Base-by-base conservation (phyloP, 1,140 invertebrate genomes). In the Lasioglossum albipes region DNA sequence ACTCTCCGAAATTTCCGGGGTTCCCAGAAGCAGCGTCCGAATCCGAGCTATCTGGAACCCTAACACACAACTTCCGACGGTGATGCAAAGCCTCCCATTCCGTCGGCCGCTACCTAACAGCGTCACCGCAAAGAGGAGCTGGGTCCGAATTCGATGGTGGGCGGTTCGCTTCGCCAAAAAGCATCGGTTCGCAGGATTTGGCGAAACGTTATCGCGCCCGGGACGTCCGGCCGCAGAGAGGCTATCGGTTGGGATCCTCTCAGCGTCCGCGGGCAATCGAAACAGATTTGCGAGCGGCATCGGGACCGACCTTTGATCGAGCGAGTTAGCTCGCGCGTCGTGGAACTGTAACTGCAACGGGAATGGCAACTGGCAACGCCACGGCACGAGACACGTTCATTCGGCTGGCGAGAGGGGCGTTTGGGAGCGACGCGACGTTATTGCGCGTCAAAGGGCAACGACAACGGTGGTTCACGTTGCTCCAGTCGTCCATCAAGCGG, bases 401-500 rank as follows among this genome's bases (percentile, higher is more conserved):
- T 66, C 66, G 61, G n/a, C 13, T 16, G 52, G 76, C 69, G 54
- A 65, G 45, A 59, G 59, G 36, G 59, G 73, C 36, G 36, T 36
- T 36, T 36, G 3, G 36, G 36, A 36, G 36, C 36, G 36, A 36
- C 36, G 49, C 65, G 72, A 75, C 61, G 82, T 84, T 84, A 84
- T 84, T 81, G 75, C 83, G 64, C 72, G 82, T 72, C 75, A 80
- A 85, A 78, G 75, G 68, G 59, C 68, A 71, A 64, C 67, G 16
- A 62, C 68, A 72, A 78, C 45, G 70, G 74, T 54, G 68, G 18
- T 64, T 69, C 75, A 31, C 62, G 42, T 64, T 49, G 72, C 73
- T 74, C 57, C n/a, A 70, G 62, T 75, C 83, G 79, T 85, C 79
- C 54, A 80, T 83, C 59, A 85, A 76, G 59, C 65, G 57, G 73